Evolutionary conservation across 2,888 invertebrate genomes (phyloP).

Genomic region (Polia nebulosa): DNA sequence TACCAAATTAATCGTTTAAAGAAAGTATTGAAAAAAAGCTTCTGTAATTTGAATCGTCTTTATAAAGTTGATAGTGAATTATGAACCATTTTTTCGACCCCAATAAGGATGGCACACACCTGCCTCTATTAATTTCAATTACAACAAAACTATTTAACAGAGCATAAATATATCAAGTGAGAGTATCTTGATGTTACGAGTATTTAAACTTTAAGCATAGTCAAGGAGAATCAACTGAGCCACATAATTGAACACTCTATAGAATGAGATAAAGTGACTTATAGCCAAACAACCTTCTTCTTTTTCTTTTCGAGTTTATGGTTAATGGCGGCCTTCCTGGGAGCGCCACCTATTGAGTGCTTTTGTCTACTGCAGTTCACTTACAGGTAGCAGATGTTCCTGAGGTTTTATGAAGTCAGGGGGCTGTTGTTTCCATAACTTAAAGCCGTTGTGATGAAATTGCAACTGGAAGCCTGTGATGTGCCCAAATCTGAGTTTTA

Average conservation of each 20-base stretch:
- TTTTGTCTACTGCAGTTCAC: too few relatives aligned
- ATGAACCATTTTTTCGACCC: conserved; percentile 8
- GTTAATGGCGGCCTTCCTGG: too few relatives aligned
- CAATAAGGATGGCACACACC: conserved; percentile 29
- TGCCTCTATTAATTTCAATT: conserved; percentile 60
- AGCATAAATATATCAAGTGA: conserved; percentile 58
- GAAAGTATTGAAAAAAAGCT: background rate
- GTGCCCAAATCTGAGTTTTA: background rate
- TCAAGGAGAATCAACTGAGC: background rate
- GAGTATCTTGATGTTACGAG: conserved; percentile 49
- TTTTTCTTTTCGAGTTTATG: too few relatives aligned
- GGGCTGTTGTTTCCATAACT: too few relatives aligned
- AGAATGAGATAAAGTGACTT: background rate
- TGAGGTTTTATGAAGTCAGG: too few relatives aligned
- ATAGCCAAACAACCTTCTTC: too few relatives aligned
- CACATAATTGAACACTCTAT: too few relatives aligned
- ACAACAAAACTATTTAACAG: conserved; percentile 53
- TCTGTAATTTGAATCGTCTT: too few relatives aligned
- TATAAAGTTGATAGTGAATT: conserved; percentile 11
- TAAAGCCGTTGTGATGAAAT: too few relatives aligned
- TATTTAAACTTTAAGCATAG: conserved; percentile 8
- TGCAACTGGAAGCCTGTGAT: too few relatives aligned
- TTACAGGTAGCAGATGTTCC: too few relatives aligned
- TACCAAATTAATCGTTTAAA: background rate
- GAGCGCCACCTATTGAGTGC: too few relatives aligned